Evolutionary conservation across 2,113 vertebrate species (phyloP).

Genomic region (Thryonomys swinderianus): DNA sequence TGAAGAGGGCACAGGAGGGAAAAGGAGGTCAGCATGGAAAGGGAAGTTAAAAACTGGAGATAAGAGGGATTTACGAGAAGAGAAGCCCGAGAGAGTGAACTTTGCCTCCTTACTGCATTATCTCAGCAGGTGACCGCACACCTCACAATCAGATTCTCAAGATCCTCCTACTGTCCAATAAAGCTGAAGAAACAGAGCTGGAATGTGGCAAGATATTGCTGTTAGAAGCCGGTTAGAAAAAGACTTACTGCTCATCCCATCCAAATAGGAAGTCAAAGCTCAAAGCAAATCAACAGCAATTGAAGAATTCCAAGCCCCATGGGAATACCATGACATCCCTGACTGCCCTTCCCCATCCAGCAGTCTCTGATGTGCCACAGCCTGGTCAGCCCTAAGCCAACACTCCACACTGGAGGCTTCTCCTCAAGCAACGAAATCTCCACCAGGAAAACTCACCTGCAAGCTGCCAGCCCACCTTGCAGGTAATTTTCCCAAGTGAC

Average conservation of each 20-base stretch:
- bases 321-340: background rate
- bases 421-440: background rate
- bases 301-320: background rate
- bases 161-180: accelerated
- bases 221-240: background rate
- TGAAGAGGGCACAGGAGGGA: background rate
- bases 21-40: background rate
- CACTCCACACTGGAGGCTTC: accelerated
- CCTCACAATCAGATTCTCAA: background rate
- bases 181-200: background rate
- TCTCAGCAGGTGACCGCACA: background rate
- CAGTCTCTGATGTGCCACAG: accelerated
- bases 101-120: background rate
- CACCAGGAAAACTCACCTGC: too few relatives aligned
- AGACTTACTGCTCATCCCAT: too few relatives aligned
- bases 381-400: background rate
- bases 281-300: background rate
- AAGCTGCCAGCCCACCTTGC: too few relatives aligned
- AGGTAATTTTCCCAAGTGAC: background rate
- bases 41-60: background rate
- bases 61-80: background rate
- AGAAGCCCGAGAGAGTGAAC: background rate
- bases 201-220: background rate
- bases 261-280: background rate
- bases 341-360: background rate